Evolutionary conservation across 2,113 vertebrate genomes (phyloP), one percentile per base, ranked within the genome.

Genomic region (Pitta sordida): DNA sequence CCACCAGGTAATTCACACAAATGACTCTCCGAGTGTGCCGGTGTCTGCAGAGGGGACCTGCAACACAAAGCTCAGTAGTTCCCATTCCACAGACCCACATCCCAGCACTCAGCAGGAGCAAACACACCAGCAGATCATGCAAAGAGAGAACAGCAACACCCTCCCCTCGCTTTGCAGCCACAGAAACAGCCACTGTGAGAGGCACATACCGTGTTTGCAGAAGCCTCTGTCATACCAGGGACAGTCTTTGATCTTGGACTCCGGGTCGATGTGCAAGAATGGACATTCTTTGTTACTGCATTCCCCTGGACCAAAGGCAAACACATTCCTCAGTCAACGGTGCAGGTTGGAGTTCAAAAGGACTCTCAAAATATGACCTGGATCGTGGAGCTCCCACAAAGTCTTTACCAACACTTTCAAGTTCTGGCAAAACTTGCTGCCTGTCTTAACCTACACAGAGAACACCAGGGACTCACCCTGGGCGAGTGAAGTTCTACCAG

Each of bases 231-330:
- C 99, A 37, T 99, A 99, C 99, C 99, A 99, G 56, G 99, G 99
- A 93, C 99, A 99, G 96, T 99, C 99, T 98, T 99, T 99, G 96
- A 99, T 99, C 98, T 99, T 99, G 37, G 99, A 99, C 93, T 99
- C 99, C 2, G 99, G 99, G 95, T 99, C 99, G 23, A 99, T 99
- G 97, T 99, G 99, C 83, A 99, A 98, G 96, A 99, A 99, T 5
- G 99, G 99, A 83, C 99, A 99, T 95, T 99, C 99, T 96, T 99
- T 99, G 97, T 99, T 99, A 98, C 99, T 99, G 95, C 99, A 99
- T 94, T 99, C 99, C 30, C 99, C 99, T 99, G 97, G 13, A 67
- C 76, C 91, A 96, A 95, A 96, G 70, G 67, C 63, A 97, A 96
- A 71, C 32, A 53, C 60, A 67, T 17, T 56, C 19, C 30, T 95